Percentiles rank a stretch among this genome's conserved stretches.
These are phyloP conservation scores for Trichechus manatus DNA, from an alignment of 2,113 vertebrate species.

Conservation along the genomic window DNA sequence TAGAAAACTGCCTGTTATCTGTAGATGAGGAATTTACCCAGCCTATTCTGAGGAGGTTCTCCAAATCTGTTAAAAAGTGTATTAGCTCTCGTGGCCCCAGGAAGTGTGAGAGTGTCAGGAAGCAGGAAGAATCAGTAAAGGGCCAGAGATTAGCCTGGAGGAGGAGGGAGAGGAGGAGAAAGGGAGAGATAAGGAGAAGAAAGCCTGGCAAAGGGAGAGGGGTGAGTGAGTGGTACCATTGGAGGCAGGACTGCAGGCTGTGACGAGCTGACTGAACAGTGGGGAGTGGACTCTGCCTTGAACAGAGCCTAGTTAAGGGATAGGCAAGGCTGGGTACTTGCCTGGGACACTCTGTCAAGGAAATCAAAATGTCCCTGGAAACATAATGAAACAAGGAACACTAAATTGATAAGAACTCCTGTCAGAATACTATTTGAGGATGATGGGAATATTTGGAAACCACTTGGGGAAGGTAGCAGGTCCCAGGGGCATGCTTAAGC, in stretches of 20 bases:
- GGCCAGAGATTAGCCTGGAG: neutral
- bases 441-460: neutral
- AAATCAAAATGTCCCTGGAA: neutral
- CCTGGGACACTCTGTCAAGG: neutral
- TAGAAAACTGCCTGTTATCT: neutral
- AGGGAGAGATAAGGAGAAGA: neutral
- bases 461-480: neutral
- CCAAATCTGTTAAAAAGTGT: neutral
- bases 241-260: neutral
- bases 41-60: neutral
- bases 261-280: neutral
- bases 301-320: neutral
- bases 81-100: neutral
- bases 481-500: neutral
- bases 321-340: neutral
- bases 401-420: neutral
- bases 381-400: neutral
- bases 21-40: neutral
- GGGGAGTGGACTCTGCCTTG: neutral
- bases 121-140: neutral
- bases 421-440: neutral
- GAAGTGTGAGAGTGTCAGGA: neutral
- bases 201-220: neutral
- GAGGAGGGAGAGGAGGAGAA: neutral
- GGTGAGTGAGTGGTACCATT: rapidly evolving